These are phyloP conservation scores for Drosophila repletoides DNA, from an alignment of 1,140 invertebrate genomes.

Conservation along the genomic window DNA sequence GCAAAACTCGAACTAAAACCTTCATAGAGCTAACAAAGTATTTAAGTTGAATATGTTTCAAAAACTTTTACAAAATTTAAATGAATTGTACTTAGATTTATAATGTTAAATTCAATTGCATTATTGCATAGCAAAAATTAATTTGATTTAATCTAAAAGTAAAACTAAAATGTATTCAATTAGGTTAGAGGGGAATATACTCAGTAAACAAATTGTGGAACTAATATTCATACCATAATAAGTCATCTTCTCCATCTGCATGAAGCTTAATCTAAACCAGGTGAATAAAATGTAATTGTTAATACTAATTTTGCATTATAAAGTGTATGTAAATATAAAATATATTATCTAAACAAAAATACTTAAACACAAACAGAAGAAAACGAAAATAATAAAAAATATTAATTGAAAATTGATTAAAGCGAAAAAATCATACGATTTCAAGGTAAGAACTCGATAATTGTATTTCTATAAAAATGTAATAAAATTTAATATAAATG, in stretches of 20 bases:
- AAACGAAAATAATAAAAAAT: background rate
- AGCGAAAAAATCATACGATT: background rate
- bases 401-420: slow-evolving; percentile 27
- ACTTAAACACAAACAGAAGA: background rate
- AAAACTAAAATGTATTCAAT: background rate
- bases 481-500: slow-evolving; percentile 12
- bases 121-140: slow-evolving; percentile 29
- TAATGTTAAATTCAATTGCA: slow-evolving; percentile 17
- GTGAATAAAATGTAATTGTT: slow-evolving; percentile 13
- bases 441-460: slow-evolving; percentile 3
- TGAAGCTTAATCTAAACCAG: slow-evolving; percentile 13
- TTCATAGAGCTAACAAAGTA: no score
- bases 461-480: slow-evolving; percentile 29
- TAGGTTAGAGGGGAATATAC: background rate
- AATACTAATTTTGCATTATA: slow-evolving; percentile 8
- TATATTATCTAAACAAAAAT: background rate
- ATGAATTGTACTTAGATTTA: slow-evolving; percentile 1
- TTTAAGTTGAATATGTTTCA: background rate
- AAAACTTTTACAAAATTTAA: background rate
- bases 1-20: no score
- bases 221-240: background rate
- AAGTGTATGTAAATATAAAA: slow-evolving; percentile 19
- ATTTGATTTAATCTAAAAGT: slow-evolving; percentile 14
- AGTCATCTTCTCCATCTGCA: background rate
- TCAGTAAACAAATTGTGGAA: slow-evolving; percentile 24